Evolutionary conservation across 2,888 invertebrate genomes (phyloP).

Genomic region (Sesia apiformis): DNA sequence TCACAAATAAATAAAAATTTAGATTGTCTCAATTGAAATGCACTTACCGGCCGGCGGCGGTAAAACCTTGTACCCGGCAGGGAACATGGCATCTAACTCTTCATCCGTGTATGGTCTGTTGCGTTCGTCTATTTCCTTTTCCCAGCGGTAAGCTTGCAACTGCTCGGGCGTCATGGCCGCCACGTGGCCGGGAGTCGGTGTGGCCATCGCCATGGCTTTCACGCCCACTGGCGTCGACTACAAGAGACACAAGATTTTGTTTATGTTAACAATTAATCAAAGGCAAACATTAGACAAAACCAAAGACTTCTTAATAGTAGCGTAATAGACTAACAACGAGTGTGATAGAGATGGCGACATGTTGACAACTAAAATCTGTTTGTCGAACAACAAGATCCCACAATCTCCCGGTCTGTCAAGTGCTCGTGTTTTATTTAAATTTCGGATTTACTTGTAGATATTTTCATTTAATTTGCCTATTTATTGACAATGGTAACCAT

Average conservation of each 20-base stretch:
- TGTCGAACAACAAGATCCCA: no score
- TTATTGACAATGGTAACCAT: background rate
- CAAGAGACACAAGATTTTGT: background rate
- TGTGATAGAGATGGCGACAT: no score
- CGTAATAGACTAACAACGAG: no score
- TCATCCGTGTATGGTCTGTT: conserved; percentile 98
- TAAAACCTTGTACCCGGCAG: conserved; percentile 97
- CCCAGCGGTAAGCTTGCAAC: conserved; percentile 97
- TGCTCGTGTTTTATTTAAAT: no score
- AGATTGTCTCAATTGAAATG: background rate
- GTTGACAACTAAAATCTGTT: no score
- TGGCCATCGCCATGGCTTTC: conserved; percentile 99
- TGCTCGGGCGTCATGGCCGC: conserved; percentile 99
- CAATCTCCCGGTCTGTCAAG: no score
- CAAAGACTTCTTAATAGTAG: no score
- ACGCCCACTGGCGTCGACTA: conserved; percentile 88
- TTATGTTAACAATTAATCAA: no score
- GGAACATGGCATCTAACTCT: conserved; percentile 97
- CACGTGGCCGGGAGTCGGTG: conserved; percentile 96
- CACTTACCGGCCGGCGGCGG: conserved; percentile 91
- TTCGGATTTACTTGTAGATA: no score
- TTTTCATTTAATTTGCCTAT: no score
- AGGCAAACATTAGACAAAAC: no score
- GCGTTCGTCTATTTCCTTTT: conserved; percentile 98
- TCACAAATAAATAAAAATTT: conserved; percentile 3